Conservation (phyloP, 2,888 invertebrate genomes). For the Cecidostiba fungosa region DNA sequence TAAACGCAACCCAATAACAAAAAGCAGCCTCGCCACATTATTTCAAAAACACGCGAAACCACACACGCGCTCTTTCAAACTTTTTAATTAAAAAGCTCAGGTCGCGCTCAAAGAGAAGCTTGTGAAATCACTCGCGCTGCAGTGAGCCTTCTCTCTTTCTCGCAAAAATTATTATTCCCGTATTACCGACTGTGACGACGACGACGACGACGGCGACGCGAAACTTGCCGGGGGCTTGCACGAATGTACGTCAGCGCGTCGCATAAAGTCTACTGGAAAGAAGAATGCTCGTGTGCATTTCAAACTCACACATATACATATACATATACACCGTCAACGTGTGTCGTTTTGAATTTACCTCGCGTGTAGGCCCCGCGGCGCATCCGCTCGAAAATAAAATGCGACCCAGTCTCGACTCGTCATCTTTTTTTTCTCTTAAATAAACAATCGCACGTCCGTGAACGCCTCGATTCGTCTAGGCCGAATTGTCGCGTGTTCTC, state of each 20-base stretch:
- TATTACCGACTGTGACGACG: conserved; percentile 9
- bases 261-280: background rate
- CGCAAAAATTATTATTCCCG: conserved; percentile 41
- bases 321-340: too few relatives aligned
- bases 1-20: conserved; percentile 32
- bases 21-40: background rate
- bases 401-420: background rate
- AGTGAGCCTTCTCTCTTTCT: background rate
- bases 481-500: conserved; percentile 6
- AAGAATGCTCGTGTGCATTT: conserved; percentile 27
- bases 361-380: background rate
- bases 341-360: conserved; percentile 38
- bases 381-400: conserved; percentile 22
- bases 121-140: conserved; percentile 2
- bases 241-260: background rate
- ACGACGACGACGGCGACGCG: background rate
- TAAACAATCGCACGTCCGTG: conserved; percentile 43
- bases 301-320: background rate
- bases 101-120: conserved; percentile 9
- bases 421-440: conserved; percentile 30
- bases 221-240: background rate
- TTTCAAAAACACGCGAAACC: conserved; percentile 21
- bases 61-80: conserved; percentile 1
- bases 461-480: conserved; percentile 30
- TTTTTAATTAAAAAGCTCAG: conserved; percentile 43